A percentile compares a stretch with the other conserved stretches of the same genome.
phyloP scores from a whole-genome alignment of 2,113 vertebrate genomes.

The Scolopax mira region DNA sequence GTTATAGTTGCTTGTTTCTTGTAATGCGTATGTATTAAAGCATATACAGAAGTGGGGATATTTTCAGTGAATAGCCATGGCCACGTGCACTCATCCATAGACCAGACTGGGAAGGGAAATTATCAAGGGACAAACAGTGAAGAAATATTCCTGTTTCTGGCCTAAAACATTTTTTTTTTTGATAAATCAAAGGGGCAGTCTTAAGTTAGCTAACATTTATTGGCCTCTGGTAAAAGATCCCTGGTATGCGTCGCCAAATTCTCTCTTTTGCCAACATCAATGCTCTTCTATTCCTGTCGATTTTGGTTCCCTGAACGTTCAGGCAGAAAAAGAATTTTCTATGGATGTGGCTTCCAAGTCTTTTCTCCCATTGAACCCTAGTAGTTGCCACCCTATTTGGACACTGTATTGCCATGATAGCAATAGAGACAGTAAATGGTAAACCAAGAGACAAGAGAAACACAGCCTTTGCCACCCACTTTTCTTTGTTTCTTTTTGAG shows the following conservation, averaged over 20 bases:
- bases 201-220: neutral
- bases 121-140: neutral
- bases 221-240: neutral
- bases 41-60: neutral
- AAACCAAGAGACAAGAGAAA: neutral
- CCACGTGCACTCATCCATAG: neutral
- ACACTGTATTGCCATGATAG: neutral
- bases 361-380: neutral
- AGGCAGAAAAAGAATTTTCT: neutral
- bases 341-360: neutral
- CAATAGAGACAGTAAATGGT: neutral
- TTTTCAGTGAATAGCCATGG: neutral
- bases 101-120: neutral
- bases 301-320: neutral
- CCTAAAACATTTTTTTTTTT: neutral
- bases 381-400: neutral
- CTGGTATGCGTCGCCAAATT: neutral
- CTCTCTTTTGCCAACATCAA: neutral
- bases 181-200: neutral
- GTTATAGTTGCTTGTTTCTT: neutral
- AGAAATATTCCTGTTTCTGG: neutral
- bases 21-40: neutral
- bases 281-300: neutral
- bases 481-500: neutral
- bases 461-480: neutral